Base-by-base conservation (phyloP, 2,888 invertebrate genomes). In the Saturnia pavonia region DNA sequence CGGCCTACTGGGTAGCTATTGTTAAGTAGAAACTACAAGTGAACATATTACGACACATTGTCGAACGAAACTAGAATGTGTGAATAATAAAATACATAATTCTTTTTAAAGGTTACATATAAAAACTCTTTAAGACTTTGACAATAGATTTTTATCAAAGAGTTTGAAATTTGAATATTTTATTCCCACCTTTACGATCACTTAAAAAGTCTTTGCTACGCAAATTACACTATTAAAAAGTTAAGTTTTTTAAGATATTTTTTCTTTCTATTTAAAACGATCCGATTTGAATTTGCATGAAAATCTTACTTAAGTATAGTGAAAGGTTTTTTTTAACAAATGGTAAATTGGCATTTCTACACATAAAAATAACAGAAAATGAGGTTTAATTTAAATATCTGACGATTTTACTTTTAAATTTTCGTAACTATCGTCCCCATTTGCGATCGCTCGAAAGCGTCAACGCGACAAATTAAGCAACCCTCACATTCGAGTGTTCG, bases 1-100 rank as follows among this genome's bases (percentile, higher is more conserved):
- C 85, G 87, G 85, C 83, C 80, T 76, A 74, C 85, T 82, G 82
- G 81, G 79, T 79, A 77, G 80, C 83, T 84, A 84, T 86, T 88
- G 85, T 86, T 81, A 75, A 75, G 80, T 76, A 79, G 77, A 76
- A 79, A 78, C 71, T 80, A 22, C 54, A 57, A 57, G 25, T 25
- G 77, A 75, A 74, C 74, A 68, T 78, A 76, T 77, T 25, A 76
- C 79, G 71, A 78, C 76, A 81, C 77, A 78, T 81, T 78, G 76
- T 79, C 80, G 77, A 82, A 75, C 72, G 25, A 48, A 78, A 79
- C 75, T 76, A 57, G 73, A 51, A 57, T 54, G 12, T 9, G 11
- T 27, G 12, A 54, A 27, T 40, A 12, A 63, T 27, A 63, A 14
- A 40, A 8, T 25, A 25, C 14, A 34, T 25, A 25, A 57, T 34